phyloP scores from a whole-genome alignment of 2,888 invertebrate species.

The Drosophila falleni region DNA sequence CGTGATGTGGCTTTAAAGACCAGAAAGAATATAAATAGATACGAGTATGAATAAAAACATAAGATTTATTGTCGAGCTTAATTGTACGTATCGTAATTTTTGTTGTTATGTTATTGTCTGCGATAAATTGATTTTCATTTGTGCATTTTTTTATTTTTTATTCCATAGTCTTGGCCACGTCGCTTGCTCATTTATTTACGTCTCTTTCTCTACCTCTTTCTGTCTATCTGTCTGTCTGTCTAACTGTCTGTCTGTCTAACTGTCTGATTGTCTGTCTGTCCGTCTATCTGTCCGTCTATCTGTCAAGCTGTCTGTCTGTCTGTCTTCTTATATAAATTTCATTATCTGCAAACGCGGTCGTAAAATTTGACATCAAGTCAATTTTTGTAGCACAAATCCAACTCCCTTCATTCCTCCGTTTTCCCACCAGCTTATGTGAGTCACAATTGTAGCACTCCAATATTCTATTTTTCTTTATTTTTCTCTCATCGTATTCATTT shows the following conservation, averaged over 20 bases:
- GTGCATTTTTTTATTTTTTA: neutral
- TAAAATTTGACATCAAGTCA: conserved; percentile 72
- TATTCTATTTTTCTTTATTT: neutral
- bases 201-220: neutral
- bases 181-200: neutral
- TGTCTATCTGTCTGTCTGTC: too few relatives aligned
- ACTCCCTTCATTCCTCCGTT: conserved; percentile 1
- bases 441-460: conserved; percentile 1
- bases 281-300: conserved; percentile 2
- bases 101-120: neutral
- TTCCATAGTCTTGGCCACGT: neutral
- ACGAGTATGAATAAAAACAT: neutral
- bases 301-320: conserved; percentile 9
- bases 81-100: neutral
- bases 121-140: conserved; percentile 21
- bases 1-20: conserved; percentile 1
- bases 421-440: neutral
- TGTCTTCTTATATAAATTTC: conserved; percentile 64
- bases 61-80: conserved; percentile 15
- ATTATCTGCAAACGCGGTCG: conserved; percentile 77
- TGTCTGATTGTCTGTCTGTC: too few relatives aligned
- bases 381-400: conserved; percentile 40
- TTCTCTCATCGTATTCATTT: conserved; percentile 4
- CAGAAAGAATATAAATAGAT: neutral
- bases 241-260: too few relatives aligned